Evolutionary conservation across 2,113 vertebrate species (phyloP).

Genomic region (Herpetotheres cachinnans): DNA sequence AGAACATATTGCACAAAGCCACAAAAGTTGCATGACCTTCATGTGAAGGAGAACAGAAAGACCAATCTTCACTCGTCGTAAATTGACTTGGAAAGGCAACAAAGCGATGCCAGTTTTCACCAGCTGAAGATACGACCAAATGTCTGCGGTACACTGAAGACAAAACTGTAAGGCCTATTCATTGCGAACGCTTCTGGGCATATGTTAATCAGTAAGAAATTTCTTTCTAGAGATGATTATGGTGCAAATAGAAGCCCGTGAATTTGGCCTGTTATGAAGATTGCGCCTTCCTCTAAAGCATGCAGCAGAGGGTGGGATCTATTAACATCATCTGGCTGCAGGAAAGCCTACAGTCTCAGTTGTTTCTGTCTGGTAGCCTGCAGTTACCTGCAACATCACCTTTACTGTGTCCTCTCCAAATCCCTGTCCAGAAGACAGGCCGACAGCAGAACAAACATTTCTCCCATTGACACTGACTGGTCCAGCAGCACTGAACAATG

Average conservation of each 20-base stretch:
- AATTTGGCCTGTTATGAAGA: neutral
- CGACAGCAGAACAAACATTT: neutral
- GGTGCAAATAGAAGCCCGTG: neutral
- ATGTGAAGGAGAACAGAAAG: conserved; percentile 57
- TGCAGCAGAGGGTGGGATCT: neutral
- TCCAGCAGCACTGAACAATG: neutral
- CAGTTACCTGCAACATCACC: neutral
- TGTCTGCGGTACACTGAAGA: neutral
- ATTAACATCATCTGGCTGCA: neutral
- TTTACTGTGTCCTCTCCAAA: neutral
- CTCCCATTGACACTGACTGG: neutral
- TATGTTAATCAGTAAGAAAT: neutral
- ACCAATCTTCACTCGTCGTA: conserved; percentile 11
- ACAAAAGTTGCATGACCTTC: conserved; percentile 53
- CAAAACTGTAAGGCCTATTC: neutral
- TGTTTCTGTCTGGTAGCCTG: neutral
- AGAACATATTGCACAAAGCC: conserved; percentile 56
- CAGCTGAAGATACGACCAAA: conserved; percentile 4
- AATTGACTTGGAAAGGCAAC: conserved; percentile 43
- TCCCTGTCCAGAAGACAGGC: neutral
- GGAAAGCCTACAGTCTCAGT: neutral
- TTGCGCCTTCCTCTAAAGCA: neutral
- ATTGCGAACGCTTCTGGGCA: conserved; percentile 8
- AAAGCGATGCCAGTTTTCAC: conserved; percentile 27
- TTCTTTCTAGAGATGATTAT: neutral